phyloP scores from a whole-genome alignment of 2,797 vertebrate genomes.

The Gephyroberyx darwinii region DNA sequence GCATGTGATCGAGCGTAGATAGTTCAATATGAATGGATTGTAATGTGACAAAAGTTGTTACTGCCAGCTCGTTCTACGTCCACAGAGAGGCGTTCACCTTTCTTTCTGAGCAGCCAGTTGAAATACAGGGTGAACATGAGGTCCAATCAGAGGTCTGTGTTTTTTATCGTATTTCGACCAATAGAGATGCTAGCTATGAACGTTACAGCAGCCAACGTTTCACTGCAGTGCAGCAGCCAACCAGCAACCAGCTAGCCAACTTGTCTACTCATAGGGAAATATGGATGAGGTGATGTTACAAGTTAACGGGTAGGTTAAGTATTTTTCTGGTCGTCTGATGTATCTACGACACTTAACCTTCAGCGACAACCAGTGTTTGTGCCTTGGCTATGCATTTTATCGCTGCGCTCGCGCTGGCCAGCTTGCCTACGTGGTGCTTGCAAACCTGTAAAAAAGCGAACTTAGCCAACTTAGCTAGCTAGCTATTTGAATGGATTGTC shows the following conservation, averaged over 20 bases:
- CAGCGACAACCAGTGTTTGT: background rate
- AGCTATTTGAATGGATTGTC: constrained; percentile 28
- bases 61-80: constrained; percentile 15
- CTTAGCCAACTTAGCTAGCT: constrained; percentile 64
- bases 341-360: background rate
- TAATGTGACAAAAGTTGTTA: background rate
- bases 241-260: constrained; percentile 63
- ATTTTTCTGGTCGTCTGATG: background rate
- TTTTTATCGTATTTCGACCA: constrained; percentile 56
- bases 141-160: constrained; percentile 66
- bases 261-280: constrained; percentile 56
- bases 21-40: background rate
- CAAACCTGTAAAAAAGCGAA: constrained; percentile 56
- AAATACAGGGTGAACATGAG: constrained; percentile 2
- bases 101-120: constrained; percentile 38
- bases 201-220: constrained; percentile 39
- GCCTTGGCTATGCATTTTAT: background rate
- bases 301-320: constrained; percentile 69
- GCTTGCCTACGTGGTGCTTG: constrained; percentile 24
- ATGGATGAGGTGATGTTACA: constrained; percentile 69
- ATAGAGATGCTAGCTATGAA: constrained; percentile 47
- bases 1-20: no score
- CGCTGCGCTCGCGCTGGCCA: background rate
- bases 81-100: constrained; percentile 20
- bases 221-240: constrained; percentile 71